These are phyloP conservation scores for Cuniculus paca DNA, from an alignment of 2,797 vertebrate species.

Conservation along the genomic window DNA sequence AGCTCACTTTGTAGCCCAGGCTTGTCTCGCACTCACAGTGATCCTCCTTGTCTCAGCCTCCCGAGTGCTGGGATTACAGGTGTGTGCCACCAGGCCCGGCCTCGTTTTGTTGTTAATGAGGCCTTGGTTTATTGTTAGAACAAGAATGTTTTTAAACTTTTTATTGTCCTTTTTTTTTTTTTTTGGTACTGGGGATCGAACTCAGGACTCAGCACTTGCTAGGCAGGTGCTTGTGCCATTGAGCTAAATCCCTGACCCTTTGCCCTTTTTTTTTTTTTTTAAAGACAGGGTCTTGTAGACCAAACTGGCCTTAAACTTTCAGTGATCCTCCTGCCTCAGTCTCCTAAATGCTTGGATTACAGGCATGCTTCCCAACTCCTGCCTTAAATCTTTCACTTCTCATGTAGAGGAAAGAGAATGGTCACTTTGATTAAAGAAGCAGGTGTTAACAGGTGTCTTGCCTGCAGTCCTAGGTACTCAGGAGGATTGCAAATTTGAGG, in stretches of 20 bases:
- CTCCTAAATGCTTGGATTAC: neutral
- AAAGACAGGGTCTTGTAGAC: neutral
- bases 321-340: neutral
- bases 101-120: neutral
- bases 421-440: conserved; percentile 22
- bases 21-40: no score
- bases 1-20: no score
- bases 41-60: no score
- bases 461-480: neutral
- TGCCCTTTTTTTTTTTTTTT: no score
- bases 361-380: neutral
- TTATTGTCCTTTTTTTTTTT: neutral
- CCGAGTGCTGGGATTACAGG: no score
- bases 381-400: conserved; percentile 47
- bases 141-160: neutral
- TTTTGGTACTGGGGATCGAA: no score
- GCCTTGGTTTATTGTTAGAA: conserved; percentile 35
- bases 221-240: no score
- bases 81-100: no score
- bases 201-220: no score
- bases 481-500: neutral
- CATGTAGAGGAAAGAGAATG: conserved; percentile 42
- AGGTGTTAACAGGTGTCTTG: neutral
- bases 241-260: no score
- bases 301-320: neutral